phyloP scores from a whole-genome alignment of 2,113 vertebrate genomes.

The Erinaceus europaeus region DNA sequence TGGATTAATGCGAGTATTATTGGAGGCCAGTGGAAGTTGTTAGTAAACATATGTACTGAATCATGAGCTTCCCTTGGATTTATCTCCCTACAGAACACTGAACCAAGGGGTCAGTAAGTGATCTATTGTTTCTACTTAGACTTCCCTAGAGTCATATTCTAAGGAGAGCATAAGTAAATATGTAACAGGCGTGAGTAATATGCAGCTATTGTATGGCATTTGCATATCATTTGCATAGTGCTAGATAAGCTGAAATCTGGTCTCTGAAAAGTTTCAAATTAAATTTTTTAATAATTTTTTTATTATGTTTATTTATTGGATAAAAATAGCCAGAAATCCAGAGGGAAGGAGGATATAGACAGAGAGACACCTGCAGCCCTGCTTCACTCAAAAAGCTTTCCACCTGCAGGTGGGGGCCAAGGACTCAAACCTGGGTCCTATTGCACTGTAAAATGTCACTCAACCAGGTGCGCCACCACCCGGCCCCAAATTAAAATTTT shows the following conservation, averaged over 20 bases:
- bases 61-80: not conserved
- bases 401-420: too few relatives aligned
- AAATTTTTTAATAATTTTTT: too few relatives aligned
- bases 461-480: too few relatives aligned
- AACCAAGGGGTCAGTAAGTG: not conserved
- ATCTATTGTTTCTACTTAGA: not conserved
- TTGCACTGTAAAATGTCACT: too few relatives aligned
- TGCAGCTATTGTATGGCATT: not conserved
- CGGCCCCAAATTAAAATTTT: slow-evolving; percentile 35
- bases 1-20: not conserved
- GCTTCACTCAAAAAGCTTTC: too few relatives aligned
- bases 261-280: slow-evolving; percentile 25
- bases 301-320: too few relatives aligned
- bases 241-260: slow-evolving; percentile 48
- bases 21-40: not conserved
- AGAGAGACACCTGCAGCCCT: too few relatives aligned
- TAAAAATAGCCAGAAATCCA: too few relatives aligned
- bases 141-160: slow-evolving; percentile 14
- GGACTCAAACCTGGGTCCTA: too few relatives aligned
- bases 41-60: not conserved
- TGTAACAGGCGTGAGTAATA: not conserved
- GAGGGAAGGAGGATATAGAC: too few relatives aligned
- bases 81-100: not conserved
- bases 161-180: not conserved
- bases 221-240: slow-evolving; percentile 47